phyloP scores from a whole-genome alignment of 2,113 vertebrate species.

The Miniopterus natalensis region DNA sequence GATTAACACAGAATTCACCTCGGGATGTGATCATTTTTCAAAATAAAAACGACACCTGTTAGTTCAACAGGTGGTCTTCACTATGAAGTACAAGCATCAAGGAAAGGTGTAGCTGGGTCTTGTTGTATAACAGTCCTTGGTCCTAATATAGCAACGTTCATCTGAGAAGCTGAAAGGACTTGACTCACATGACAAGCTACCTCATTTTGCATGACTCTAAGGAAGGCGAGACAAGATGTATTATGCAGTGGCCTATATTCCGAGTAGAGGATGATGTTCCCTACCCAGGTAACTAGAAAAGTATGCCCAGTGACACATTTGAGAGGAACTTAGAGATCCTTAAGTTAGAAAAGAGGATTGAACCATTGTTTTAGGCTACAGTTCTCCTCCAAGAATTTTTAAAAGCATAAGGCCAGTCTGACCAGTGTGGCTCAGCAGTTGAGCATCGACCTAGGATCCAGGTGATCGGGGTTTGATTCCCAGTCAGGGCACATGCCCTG shows the following conservation, averaged over 20 bases:
- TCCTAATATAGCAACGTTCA: constrained; percentile 73
- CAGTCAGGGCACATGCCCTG: no score
- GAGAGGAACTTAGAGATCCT: constrained; percentile 28
- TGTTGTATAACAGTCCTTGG: constrained; percentile 67
- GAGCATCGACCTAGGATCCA: no score
- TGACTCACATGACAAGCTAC: constrained; percentile 63
- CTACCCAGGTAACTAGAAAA: constrained; percentile 55
- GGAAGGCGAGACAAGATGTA: constrained; percentile 69
- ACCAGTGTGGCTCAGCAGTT: no score
- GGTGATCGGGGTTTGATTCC: no score
- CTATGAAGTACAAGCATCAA: constrained; percentile 6
- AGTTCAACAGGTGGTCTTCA: constrained; percentile 41
- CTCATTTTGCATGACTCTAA: constrained; percentile 63
- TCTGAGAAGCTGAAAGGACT: constrained; percentile 70
- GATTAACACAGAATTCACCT: neutral
- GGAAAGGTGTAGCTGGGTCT: constrained; percentile 62
- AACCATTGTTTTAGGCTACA: neutral
- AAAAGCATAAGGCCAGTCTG: neutral
- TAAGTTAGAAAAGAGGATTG: constrained; percentile 5
- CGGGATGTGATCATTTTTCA: constrained; percentile 49
- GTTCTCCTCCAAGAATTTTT: constrained; percentile 38
- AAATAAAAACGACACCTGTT: constrained; percentile 57
- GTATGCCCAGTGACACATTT: neutral
- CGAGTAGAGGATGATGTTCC: constrained; percentile 27
- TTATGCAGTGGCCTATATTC: constrained; percentile 67